These are phyloP conservation scores for Phrynosoma blainvillii DNA, from an alignment of 2,113 vertebrate species.

Conservation along the genomic window DNA sequence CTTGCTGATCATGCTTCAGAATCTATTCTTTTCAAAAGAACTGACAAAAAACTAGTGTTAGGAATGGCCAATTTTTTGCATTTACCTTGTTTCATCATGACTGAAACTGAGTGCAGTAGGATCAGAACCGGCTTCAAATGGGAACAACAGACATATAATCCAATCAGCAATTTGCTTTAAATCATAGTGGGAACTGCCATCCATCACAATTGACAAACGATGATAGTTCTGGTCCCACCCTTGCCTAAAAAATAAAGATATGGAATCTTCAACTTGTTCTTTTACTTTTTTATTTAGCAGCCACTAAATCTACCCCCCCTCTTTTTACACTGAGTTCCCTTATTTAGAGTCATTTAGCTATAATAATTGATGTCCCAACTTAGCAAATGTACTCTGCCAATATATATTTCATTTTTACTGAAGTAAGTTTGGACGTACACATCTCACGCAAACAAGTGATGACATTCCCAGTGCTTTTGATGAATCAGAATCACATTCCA, in stretches of 20 bases:
- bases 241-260: not conserved
- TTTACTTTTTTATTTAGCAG: not conserved
- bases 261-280: not conserved
- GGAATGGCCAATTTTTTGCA: too few relatives aligned
- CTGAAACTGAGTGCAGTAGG: too few relatives aligned
- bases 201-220: not conserved
- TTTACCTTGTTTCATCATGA: too few relatives aligned
- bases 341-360: not conserved
- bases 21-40: too few relatives aligned
- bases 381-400: not conserved
- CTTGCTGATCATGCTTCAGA: too few relatives aligned
- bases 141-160: too few relatives aligned
- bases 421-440: not conserved
- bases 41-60: too few relatives aligned
- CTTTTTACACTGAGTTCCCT: not conserved
- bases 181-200: not conserved
- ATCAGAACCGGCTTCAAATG: too few relatives aligned
- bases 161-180: too few relatives aligned
- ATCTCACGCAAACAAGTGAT: not conserved
- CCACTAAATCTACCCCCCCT: not conserved
- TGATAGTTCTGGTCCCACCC: not conserved
- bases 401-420: not conserved
- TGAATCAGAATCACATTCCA: not conserved
- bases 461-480: not conserved
- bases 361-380: not conserved